Base-by-base conservation (phyloP, 2,113 vertebrate genomes). In the Microcebus tavaratra region DNA sequence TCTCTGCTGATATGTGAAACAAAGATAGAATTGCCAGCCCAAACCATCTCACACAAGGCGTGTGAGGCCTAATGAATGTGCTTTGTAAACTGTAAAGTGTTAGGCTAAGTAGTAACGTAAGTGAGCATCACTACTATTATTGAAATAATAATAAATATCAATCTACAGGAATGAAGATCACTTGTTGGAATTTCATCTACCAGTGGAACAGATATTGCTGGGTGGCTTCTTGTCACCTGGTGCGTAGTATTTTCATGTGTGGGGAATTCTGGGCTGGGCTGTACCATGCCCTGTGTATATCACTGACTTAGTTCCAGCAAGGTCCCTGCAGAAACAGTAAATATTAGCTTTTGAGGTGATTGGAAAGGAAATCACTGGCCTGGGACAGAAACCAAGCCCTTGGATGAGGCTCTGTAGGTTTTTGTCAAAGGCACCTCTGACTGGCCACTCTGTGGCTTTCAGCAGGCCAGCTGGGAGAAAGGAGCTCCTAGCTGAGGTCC, bases 401-500 rank as follows among this genome's bases (percentile, higher is more conserved):
- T 1, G 48, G 76, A 75, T 70, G 34, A 59, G 34, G 67, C 39
- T 68, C 36, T 93, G 61, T 53, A 63, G 67, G 84, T 29, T 61
- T 91, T 63, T 75, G 29, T 75, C 67, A 92, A 90, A 95, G 89
- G 53, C 15, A 90, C 68, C 45, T 96, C 93, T 72, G 83, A 82
- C 67, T 80, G 72, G 34, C 81, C 61, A 89, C 39, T 21, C 79
- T 80, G 79, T 80, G 29, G 65, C 53, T 96, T 85, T 65, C 36
- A 42, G 75, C 70, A 97, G 90, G 80, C 15, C 73, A 88, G 73
- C 48, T 55, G n/a, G 34, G 70, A 75, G 79, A 96, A 55, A 88
- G 81, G 76, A 81, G 86, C 39, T 80, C 82, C 93, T 88, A 68
- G 90, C 68, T 88, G 45, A 97, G 91, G 86, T 88, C 79, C 92